Evolutionary conservation across 2,113 vertebrate genomes (phyloP), one percentile per base, ranked within the genome.

Genomic region (Aegypius monachus): DNA sequence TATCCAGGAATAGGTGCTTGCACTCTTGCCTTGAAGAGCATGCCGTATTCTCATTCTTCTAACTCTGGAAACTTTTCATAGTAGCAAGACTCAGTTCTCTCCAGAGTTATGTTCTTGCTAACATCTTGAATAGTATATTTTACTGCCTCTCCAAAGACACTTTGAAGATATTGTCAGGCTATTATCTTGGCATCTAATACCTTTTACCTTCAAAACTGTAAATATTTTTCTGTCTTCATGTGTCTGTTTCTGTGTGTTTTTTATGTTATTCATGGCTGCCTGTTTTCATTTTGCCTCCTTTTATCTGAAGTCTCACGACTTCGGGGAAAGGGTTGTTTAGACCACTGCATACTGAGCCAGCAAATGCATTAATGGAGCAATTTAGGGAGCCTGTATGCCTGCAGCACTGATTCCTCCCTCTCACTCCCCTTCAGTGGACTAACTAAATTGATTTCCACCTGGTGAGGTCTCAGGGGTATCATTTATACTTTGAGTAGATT

Each of bases 111-210:
- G 21, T 87, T 85, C 65, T 43, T 95, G 52, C 42, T 83, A 43
- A 70, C n/a, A 48, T 79, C 84, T 90, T 66, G 62, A 85, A 27
- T 34, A 68, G 40, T 56, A 0, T 79, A n/a, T 91, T 90, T 94
- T 90, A 72, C 58, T 81, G 48, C 83, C 29, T 71, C 25, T 83
- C 63, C 71, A 55, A 81, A 88, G 74, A 66, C 19, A 36, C 40
- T 83, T 80, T 74, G 55, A 70, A 90, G 47, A 6, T 95, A 78
- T 67, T 86, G 75, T 43, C 72, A 90, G 52, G 31, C 81, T 92
- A 56, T 88, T 93, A 81, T 86, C 50, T 73, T 96, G 80, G 56
- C 52, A 79, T 90, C 77, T 94, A 72, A 27, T 95, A 65, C 56
- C 32, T 83, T 77, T 75, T 90, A 56, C 65, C 43, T 92, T 93